Evolutionary conservation across 2,797 vertebrate species (phyloP).

Genomic region (Champsocephalus esox): DNA sequence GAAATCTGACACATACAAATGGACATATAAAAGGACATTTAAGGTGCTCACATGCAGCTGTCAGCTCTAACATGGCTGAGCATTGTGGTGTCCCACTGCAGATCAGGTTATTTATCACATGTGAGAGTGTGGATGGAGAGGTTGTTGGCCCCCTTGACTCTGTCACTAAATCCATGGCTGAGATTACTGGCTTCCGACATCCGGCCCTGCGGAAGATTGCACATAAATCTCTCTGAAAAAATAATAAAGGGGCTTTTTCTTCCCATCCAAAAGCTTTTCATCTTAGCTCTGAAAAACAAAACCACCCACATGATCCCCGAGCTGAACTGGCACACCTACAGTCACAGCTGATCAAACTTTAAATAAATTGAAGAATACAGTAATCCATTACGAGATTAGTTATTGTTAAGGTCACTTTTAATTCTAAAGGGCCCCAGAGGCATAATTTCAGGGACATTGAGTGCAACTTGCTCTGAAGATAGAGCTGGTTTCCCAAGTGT

Average conservation of each 20-base stretch:
- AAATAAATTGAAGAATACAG: slow-evolving; percentile 1
- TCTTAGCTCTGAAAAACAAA: slow-evolving; percentile 44
- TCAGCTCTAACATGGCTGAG: not conserved
- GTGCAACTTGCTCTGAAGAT: slow-evolving; percentile 50
- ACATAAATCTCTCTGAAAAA: slow-evolving; percentile 72
- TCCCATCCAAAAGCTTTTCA: slow-evolving; percentile 60
- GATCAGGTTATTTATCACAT: slow-evolving; percentile 24
- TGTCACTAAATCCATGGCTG: slow-evolving; percentile 58
- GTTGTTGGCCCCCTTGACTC: slow-evolving; percentile 57
- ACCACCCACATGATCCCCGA: slow-evolving; percentile 44
- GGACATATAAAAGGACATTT: slow-evolving; percentile 17
- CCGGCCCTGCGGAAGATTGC: slow-evolving; percentile 61
- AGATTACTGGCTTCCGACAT: slow-evolving; percentile 66
- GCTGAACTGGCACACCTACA: slow-evolving; percentile 2
- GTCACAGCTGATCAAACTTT: not conserved
- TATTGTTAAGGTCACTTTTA: slow-evolving; percentile 22
- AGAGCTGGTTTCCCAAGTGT: slow-evolving; percentile 53
- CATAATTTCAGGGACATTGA: slow-evolving; percentile 20
- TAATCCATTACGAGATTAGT: not conserved
- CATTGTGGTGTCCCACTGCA: slow-evolving; percentile 18
- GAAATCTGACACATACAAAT: not conserved
- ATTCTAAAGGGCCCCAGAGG: slow-evolving; percentile 6
- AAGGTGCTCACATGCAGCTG: not conserved
- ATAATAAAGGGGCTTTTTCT: slow-evolving; percentile 65
- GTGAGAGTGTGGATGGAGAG: slow-evolving; percentile 38